A percentile compares a stretch with the other conserved stretches of the same genome.
Evolutionary conservation across 2,797 vertebrate species (phyloP).

Genomic region (Varecia variegata): DNA sequence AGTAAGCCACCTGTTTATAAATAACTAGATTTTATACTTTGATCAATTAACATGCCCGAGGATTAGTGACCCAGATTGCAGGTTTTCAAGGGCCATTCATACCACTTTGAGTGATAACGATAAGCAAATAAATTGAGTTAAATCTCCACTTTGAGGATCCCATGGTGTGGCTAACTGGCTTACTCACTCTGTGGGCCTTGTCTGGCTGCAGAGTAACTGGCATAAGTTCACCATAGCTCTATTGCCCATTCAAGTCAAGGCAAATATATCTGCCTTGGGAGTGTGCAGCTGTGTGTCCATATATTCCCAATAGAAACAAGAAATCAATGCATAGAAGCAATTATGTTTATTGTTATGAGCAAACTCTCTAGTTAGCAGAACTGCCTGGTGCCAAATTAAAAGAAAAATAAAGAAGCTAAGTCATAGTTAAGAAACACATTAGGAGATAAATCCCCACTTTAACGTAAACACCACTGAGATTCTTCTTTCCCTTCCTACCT

Average conservation of each 20-base stretch:
- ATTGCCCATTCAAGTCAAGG: neutral
- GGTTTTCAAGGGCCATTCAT: slow-evolving; percentile 7
- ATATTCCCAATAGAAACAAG: slow-evolving; percentile 56
- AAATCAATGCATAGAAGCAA: slow-evolving; percentile 65
- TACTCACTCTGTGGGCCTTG: neutral
- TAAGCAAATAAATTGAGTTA: slow-evolving; percentile 29
- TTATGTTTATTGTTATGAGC: slow-evolving; percentile 61
- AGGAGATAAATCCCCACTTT: neutral
- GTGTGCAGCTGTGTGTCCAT: slow-evolving; percentile 6
- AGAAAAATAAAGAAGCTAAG: slow-evolving; percentile 48
- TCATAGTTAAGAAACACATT: slow-evolving; percentile 14
- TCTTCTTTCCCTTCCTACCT: neutral
- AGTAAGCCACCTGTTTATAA: neutral
- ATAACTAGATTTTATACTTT: slow-evolving; percentile 5
- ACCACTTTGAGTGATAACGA: slow-evolving; percentile 32
- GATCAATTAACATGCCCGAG: slow-evolving; percentile 30
- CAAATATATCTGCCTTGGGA: neutral
- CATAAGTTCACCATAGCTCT: neutral
- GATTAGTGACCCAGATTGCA: neutral
- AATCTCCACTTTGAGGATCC: neutral
- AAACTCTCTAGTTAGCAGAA: slow-evolving; percentile 69
- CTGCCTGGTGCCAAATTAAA: slow-evolving; percentile 59
- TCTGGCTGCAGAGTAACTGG: neutral
- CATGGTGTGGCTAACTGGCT: neutral
- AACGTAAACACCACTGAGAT: neutral